A percentile compares a stretch with the other conserved stretches of the same genome.
These are phyloP conservation scores for Circaetus gallicus DNA, from an alignment of 2,113 vertebrate species.

Conservation along the genomic window DNA sequence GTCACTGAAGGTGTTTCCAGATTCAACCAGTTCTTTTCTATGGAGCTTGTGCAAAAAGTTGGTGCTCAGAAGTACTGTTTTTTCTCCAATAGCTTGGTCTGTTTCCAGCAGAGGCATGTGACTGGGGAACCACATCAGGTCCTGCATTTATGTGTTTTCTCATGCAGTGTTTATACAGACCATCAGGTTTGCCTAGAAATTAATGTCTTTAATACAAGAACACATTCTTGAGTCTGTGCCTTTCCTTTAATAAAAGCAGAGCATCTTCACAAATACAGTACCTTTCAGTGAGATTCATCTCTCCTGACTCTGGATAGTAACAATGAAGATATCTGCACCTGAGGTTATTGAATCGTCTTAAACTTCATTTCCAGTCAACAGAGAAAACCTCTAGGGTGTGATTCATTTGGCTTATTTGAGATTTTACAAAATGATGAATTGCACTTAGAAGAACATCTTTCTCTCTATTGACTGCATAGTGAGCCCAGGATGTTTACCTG, in stretches of 20 bases:
- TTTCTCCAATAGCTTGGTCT: not conserved
- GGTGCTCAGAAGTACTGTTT: not conserved
- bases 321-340: not conserved
- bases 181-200: not conserved
- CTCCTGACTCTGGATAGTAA: not conserved
- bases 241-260: not conserved
- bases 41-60: not conserved
- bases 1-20: not conserved
- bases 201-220: not conserved
- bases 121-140: not conserved
- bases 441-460: not conserved
- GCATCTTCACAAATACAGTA: not conserved
- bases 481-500: not conserved
- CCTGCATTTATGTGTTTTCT: not conserved
- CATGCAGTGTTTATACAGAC: not conserved
- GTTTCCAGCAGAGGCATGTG: not conserved
- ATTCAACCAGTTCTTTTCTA: not conserved
- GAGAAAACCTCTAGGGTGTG: not conserved
- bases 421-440: slow-evolving; percentile 25
- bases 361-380: not conserved
- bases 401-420: not conserved
- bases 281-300: not conserved
- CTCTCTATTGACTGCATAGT: not conserved
- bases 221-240: not conserved
- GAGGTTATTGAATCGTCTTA: not conserved